Evolutionary conservation across 1,140 invertebrate genomes (phyloP).

Genomic region (Bombus vancouverensis): DNA sequence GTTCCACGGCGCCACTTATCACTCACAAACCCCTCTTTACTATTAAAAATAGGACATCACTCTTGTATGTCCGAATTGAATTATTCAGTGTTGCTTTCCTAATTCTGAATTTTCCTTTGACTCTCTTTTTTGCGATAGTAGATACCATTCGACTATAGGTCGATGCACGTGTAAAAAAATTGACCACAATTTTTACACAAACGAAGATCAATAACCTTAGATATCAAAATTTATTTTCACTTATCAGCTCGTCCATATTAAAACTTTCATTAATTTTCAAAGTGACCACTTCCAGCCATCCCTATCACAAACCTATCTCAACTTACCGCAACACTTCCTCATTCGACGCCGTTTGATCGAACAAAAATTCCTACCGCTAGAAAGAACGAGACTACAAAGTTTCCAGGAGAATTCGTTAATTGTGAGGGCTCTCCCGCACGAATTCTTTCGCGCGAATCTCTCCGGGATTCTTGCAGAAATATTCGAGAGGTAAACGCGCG

Average conservation of each 20-base stretch:
- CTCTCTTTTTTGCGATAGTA: neutral
- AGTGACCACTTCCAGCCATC: neutral
- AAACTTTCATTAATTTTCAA: neutral
- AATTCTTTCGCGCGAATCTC: constrained; percentile 11
- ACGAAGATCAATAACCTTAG: neutral
- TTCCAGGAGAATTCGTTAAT: neutral
- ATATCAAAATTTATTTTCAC: no score
- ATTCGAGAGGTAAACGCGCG: neutral
- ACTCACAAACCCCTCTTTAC: neutral
- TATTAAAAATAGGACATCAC: neutral
- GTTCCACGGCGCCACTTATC: neutral
- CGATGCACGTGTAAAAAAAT: neutral
- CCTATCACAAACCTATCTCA: neutral
- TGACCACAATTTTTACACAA: neutral
- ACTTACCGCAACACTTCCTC: neutral
- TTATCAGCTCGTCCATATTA: no score
- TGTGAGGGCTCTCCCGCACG: neutral
- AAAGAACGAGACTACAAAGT: constrained; percentile 13
- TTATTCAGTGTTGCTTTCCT: neutral
- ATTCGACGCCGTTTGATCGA: neutral
- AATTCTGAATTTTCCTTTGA: neutral
- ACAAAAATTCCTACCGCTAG: neutral
- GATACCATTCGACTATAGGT: neutral
- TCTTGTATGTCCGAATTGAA: neutral
- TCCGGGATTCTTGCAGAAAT: constrained; percentile 8